Conservation (phyloP, 2,888 invertebrate genomes). For the Acleris sparsana region DNA sequence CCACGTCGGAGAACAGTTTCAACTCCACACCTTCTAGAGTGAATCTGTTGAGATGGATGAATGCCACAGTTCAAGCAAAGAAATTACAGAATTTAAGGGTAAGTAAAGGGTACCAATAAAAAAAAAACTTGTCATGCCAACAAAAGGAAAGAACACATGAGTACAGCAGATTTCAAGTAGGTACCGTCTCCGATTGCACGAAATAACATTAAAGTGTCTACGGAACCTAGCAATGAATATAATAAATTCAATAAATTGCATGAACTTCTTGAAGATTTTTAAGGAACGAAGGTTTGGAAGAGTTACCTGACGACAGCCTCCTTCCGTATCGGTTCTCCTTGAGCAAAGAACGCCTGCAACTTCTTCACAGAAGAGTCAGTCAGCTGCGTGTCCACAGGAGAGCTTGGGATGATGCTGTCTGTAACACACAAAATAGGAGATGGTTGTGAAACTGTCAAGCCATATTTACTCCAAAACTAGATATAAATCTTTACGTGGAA, state of each 20-base stretch:
- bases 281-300: background rate
- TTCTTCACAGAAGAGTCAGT: slow-evolving; percentile 85
- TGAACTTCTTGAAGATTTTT: too few relatives aligned
- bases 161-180: too few relatives aligned
- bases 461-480: too few relatives aligned
- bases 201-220: too few relatives aligned
- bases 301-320: slow-evolving; percentile 79
- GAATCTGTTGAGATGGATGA: slow-evolving; percentile 66
- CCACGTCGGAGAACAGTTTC: slow-evolving; percentile 88
- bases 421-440: slow-evolving; percentile 12
- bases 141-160: too few relatives aligned
- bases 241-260: too few relatives aligned
- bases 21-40: slow-evolving; percentile 88
- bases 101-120: too few relatives aligned
- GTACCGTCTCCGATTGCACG: too few relatives aligned
- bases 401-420: slow-evolving; percentile 67
- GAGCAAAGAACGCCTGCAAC: slow-evolving; percentile 89
- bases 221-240: too few relatives aligned
- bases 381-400: slow-evolving; percentile 67
- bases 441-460: background rate
- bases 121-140: too few relatives aligned
- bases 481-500: too few relatives aligned
- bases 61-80: background rate
- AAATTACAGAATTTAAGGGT: too few relatives aligned
- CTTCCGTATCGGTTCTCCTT: slow-evolving; percentile 86